Conservation (phyloP, 1,140 invertebrate species). For the Drosophila parabipectinata region DNA sequence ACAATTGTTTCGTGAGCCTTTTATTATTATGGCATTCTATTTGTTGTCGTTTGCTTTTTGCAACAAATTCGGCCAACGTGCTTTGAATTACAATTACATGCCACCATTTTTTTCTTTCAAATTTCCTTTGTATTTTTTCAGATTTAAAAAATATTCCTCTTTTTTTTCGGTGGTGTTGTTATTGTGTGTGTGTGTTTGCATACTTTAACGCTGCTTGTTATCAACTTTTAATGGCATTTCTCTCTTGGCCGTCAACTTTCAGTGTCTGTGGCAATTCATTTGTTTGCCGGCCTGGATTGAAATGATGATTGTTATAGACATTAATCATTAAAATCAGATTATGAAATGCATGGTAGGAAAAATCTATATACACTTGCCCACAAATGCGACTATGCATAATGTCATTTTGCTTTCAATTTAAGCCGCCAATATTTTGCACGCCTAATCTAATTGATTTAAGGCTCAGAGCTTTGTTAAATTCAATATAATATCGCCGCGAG, state of each 20-base stretch:
- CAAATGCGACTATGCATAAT: constrained; percentile 14
- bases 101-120: constrained; percentile 41
- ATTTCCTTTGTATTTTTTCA: constrained; percentile 28
- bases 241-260: constrained; percentile 45
- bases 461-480: not conserved
- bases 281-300: constrained; percentile 50
- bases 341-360: constrained; percentile 20
- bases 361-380: constrained; percentile 7
- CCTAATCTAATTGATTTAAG: constrained; percentile 3
- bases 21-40: constrained; percentile 74
- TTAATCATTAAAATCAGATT: constrained; percentile 61
- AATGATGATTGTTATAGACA: constrained; percentile 69
- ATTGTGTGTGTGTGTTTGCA: constrained; percentile 47
- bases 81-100: constrained; percentile 76
- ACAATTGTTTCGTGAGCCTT: constrained; percentile 74
- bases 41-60: constrained; percentile 71
- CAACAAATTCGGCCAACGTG: constrained; percentile 75
- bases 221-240: constrained; percentile 76
- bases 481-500: not conserved
- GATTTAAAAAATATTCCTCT: constrained; percentile 41
- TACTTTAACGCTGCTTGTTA: constrained; percentile 70
- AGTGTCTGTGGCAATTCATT: constrained; percentile 39
- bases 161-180: not conserved
- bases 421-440: not conserved
- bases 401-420: constrained; percentile 4